Conservation (phyloP, 2,113 vertebrate species). For the Dasypus novemcinctus region DNA sequence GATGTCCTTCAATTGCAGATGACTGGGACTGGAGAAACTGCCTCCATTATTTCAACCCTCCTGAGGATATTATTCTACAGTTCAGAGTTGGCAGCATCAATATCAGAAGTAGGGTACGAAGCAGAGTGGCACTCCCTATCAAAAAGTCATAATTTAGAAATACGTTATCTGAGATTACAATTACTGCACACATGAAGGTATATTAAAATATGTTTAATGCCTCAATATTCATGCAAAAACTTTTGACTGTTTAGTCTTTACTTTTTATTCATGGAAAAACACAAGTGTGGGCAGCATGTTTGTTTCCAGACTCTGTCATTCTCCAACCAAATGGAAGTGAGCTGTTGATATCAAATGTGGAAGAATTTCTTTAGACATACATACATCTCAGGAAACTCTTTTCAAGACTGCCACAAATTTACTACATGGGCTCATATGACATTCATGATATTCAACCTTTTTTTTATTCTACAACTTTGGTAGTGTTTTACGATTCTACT, state of each 20-base stretch:
- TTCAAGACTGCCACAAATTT: neutral
- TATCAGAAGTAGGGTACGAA: neutral
- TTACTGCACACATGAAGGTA: conserved; percentile 21
- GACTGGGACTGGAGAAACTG: neutral
- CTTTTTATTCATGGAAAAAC: neutral
- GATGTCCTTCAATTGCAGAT: conserved; percentile 40
- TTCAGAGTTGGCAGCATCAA: neutral
- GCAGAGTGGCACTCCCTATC: neutral
- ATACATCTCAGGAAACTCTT: conserved; percentile 10
- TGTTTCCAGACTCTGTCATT: neutral
- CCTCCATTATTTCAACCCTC: neutral
- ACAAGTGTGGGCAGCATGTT: neutral
- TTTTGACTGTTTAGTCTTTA: neutral
- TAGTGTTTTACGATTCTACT: neutral
- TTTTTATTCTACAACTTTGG: neutral
- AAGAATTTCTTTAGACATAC: neutral
- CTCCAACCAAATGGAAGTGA: neutral
- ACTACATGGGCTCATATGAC: neutral
- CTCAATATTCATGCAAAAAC: neutral
- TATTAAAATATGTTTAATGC: conserved; percentile 10
- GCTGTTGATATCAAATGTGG: neutral
- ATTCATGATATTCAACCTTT: neutral
- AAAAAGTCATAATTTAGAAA: neutral
- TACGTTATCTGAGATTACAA: neutral
- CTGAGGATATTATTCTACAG: neutral